These are phyloP conservation scores for Cephus pulcher DNA, from an alignment of 2,888 invertebrate species.

Conservation along the genomic window DNA sequence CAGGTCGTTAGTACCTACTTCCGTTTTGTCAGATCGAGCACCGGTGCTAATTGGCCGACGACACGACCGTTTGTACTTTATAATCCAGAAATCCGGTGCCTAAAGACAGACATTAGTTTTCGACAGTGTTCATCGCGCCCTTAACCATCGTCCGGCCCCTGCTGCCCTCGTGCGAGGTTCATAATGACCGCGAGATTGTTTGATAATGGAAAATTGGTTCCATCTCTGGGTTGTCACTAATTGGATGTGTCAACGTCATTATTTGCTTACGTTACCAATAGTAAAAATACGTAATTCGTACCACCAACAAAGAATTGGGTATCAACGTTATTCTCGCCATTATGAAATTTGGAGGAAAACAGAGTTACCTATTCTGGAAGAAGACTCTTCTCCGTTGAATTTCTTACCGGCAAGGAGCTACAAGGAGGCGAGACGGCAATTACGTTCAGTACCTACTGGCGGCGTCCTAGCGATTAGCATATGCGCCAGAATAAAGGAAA, in stretches of 20 bases:
- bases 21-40: neutral
- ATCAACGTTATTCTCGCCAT: neutral
- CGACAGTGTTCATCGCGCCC: neutral
- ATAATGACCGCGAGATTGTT: neutral
- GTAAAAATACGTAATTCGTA: neutral
- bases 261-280: neutral
- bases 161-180: neutral
- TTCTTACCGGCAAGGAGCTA: conserved; percentile 17
- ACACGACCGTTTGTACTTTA: conserved; percentile 12
- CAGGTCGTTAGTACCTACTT: neutral
- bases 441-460: conserved; percentile 11
- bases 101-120: conserved; percentile 16
- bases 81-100: conserved; percentile 22
- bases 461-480: conserved; percentile 46
- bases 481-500: conserved; percentile 19
- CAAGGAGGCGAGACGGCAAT: conserved; percentile 8
- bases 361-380: neutral
- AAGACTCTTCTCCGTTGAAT: conserved; percentile 17
- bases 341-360: neutral
- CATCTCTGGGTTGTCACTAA: neutral
- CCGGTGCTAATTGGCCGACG: conserved; percentile 14
- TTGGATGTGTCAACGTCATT: neutral
- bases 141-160: conserved; percentile 18
- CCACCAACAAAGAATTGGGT: neutral
- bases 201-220: neutral